A percentile compares a stretch with the other conserved stretches of the same genome.
Evolutionary conservation across 2,888 invertebrate genomes (phyloP).

Genomic region (Phoronis australis): DNA sequence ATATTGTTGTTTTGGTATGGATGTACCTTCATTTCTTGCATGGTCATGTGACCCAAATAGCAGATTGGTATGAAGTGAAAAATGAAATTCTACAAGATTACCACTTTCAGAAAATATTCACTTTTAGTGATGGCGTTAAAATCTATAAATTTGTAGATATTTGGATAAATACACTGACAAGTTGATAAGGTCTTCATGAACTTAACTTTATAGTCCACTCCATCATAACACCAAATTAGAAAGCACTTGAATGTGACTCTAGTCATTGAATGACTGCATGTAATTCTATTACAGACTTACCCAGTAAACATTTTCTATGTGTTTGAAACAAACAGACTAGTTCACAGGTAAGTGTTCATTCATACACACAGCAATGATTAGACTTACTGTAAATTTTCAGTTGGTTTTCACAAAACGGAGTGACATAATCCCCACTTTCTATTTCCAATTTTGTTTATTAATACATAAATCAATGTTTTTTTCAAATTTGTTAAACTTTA

Average conservation of each 20-base stretch:
- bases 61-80: too few species aligned
- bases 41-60: too few species aligned
- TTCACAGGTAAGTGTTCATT: constrained; percentile 42
- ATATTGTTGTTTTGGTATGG: too few species aligned
- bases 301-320: constrained; percentile 51
- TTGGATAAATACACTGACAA: too few species aligned
- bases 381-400: neutral
- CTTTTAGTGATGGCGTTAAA: too few species aligned
- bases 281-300: constrained; percentile 36
- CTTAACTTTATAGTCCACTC: neutral
- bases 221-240: too few species aligned
- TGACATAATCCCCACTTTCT: neutral
- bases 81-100: too few species aligned
- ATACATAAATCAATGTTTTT: neutral
- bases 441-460: neutral
- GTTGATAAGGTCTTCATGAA: neutral
- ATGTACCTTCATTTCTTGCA: too few species aligned
- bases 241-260: too few species aligned
- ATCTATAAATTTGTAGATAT: too few species aligned
- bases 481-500: neutral
- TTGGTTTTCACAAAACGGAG: neutral
- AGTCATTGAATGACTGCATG: too few species aligned
- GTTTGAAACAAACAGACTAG: constrained; percentile 50
- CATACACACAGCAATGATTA: neutral
- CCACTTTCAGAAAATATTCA: too few species aligned